Base-by-base conservation (phyloP, 53 echinoderm and acorn worm genomes). In the Actinopyga echinites region DNA sequence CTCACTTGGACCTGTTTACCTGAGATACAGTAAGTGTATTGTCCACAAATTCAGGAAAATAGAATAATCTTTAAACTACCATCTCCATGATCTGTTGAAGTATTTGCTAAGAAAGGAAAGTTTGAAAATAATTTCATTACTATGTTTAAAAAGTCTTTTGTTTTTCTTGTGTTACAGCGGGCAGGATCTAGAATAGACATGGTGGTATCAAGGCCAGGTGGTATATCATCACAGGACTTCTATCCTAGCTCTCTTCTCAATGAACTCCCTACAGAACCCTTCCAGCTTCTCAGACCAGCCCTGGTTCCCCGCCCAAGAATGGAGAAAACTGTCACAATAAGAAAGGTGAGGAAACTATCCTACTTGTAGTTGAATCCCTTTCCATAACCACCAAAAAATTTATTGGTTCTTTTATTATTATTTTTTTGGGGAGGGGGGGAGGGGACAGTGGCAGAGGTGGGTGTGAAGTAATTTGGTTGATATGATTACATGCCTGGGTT, bases 241-340 rank as follows among this genome's bases (percentile, higher is more conserved):
- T 84, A 92, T 29, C 92, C 89, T 21, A 71, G 73, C 35, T 82
- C 91, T 56, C 85, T 90, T 34, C 83, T 87, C 53, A 85, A 83
- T 33, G 95, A 95, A 69, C 90, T 95, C 64, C 92, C 92, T 29
- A 85, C 89, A 4, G 95, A 95, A 68, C 90, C 95, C 17, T 92
- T 91, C 87, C 87, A 87, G 19, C 63, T 92, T 6, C 81, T 91
- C 7, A 53, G 93, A 13, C 89, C 90, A 35, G 75, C 91, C 5
- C 79, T 89, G 0, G 95, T 92, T 1, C 95, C 91, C 38, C 83
- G 79, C 24, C 82, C 90, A 12, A 44, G 91, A 42, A 80, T 87
- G 75, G 95, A 95, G 57, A 95, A 95, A 25, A 82, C 89, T 5
- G 86, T 92, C 60, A 84, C 83, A 62, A 95, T 95, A 53, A 91